Percentiles rank a stretch among this genome's conserved stretches.
Conservation (phyloP, 2,113 vertebrate genomes). For the Tympanuchus pallidicinctus region DNA sequence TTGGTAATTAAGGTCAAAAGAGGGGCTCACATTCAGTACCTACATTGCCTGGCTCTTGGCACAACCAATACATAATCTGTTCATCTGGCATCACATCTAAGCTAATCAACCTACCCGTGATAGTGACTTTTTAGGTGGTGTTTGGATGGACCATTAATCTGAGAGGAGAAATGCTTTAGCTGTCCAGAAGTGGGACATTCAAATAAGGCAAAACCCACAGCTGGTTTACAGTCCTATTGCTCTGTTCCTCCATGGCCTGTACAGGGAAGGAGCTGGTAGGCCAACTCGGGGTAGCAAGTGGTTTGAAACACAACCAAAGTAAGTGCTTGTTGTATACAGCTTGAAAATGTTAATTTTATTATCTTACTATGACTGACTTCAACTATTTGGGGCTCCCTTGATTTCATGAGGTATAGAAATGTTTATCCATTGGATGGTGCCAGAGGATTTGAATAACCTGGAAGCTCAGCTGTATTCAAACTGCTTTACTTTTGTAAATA, state of each 20-base stretch:
- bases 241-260: neutral
- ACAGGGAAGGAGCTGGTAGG: neutral
- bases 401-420: neutral
- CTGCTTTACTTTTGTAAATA: constrained; percentile 42
- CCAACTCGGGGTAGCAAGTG: neutral
- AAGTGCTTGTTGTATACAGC: neutral
- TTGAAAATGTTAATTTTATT: neutral
- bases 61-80: neutral
- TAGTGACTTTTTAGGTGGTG: neutral
- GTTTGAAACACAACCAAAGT: neutral
- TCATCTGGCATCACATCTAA: neutral
- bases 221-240: neutral
- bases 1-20: neutral
- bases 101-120: neutral
- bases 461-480: neutral
- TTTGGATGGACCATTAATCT: neutral
- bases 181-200: neutral
- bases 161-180: neutral
- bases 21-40: neutral
- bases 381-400: neutral
- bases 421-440: constrained; percentile 9
- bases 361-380: neutral
- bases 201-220: neutral
- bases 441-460: constrained; percentile 8
- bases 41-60: neutral